Evolutionary conservation across 2,113 vertebrate genomes (phyloP).

Genomic region (Mustela nigripes): DNA sequence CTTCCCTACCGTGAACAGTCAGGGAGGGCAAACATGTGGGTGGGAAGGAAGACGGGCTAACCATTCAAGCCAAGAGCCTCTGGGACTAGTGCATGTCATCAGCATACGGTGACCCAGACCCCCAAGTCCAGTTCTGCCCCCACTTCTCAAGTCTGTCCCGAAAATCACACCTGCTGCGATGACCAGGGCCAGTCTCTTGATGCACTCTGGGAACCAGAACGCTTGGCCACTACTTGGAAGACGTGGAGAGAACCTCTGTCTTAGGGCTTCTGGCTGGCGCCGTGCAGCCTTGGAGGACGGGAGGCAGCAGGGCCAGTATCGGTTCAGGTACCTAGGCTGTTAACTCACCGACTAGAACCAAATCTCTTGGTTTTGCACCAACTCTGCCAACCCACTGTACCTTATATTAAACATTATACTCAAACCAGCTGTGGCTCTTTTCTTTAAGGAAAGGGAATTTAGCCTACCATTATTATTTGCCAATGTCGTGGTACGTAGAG

Average conservation of each 20-base stretch:
- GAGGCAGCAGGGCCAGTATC: neutral
- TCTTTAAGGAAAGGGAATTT: slow-evolving; percentile 20
- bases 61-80: neutral
- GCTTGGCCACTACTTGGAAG: neutral
- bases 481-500: neutral
- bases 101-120: neutral
- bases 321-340: slow-evolving; percentile 59
- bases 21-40: neutral
- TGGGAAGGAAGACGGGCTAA: neutral
- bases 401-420: slow-evolving; percentile 68
- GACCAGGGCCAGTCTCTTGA: neutral
- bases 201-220: neutral
- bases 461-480: neutral
- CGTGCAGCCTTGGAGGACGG: neutral
- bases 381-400: slow-evolving; percentile 51
- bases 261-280: neutral
- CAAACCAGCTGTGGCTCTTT: slow-evolving; percentile 41
- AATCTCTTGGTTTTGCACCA: slow-evolving; percentile 48
- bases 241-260: neutral
- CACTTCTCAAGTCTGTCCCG: neutral
- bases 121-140: neutral
- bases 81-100: neutral
- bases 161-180: neutral
- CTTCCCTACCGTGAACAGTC: neutral
- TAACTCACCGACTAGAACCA: slow-evolving; percentile 14